Base-by-base conservation (phyloP, 2,797 vertebrate genomes). In the Xenops minutus region DNA sequence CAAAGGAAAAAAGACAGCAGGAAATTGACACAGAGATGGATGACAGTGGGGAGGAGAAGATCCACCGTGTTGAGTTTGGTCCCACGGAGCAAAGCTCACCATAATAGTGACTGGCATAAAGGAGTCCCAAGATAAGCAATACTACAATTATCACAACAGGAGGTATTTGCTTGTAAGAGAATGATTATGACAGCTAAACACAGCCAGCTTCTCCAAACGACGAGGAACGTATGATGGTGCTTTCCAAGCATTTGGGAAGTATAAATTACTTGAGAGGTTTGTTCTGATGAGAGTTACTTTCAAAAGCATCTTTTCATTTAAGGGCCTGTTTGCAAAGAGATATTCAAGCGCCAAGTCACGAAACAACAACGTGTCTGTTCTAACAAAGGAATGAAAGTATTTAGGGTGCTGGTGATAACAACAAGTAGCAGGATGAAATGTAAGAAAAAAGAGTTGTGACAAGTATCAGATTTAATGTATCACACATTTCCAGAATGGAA, bases 21-120 rank as follows among this genome's bases (percentile, higher is more conserved):
- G 75, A 94, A 56, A 91, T 9, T 87, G 85, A 94, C 74, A 83
- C 49, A n/a, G 37, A 94, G 61, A 90, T 82, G 64, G 51, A 94
- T 81, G 68, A 85, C 48, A 63, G 32, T 39, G 36, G 58, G 85
- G 49, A 93, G 44, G 61, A 85, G 43, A 82, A 79, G 34, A 92
- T 55, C 32, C 68, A 10, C 59, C 32, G 27, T 54, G 73, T 27
- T 68, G 55, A 78, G 69, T 76, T 37, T 63, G n/a, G 74, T 73
- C 49, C 68, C 0, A 0, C 12, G 26, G 37, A 85, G 81, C 41
- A 85, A 82, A 76, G 44, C 88, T 91, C 44, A 84, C 48, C 61
- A 56, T 85, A 92, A 88, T 73, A 91, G 63, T 67, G 82, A 91
- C 5, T 92, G 74, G 55, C 84, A 84, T 73, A 73, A 86, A 83